Conservation (phyloP, 1,140 invertebrate genomes). For the Olivierus martensii region DNA sequence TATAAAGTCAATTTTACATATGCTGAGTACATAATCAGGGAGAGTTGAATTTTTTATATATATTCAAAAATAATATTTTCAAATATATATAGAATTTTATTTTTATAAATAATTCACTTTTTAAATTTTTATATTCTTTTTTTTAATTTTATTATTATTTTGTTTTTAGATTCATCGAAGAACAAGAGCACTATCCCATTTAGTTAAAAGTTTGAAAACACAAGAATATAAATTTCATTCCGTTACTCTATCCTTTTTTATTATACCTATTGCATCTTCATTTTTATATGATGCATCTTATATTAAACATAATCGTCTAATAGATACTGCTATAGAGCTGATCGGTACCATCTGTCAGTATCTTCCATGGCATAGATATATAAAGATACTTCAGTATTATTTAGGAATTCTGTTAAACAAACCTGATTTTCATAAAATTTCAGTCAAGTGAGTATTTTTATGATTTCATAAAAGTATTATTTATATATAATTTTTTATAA, state of each 20-base stretch:
- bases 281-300: slow-evolving; percentile 67
- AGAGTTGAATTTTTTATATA: too few relatives aligned
- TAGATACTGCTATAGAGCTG: slow-evolving; percentile 58
- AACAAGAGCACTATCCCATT: slow-evolving; percentile 53
- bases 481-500: too few relatives aligned
- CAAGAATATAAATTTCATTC: slow-evolving; percentile 42
- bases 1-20: too few relatives aligned
- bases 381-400: slow-evolving; percentile 62
- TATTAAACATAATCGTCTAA: slow-evolving; percentile 54
- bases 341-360: slow-evolving; percentile 56
- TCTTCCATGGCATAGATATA: slow-evolving; percentile 76
- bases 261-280: slow-evolving; percentile 63
- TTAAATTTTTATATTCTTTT: too few relatives aligned
- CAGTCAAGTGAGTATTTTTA: slow-evolving; percentile 37
- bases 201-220: slow-evolving; percentile 35
- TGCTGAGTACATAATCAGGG: too few relatives aligned
- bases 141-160: background rate
- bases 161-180: slow-evolving; percentile 60
- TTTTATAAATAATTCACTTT: too few relatives aligned
- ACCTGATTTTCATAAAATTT: slow-evolving; percentile 61
- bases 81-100: too few relatives aligned
- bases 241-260: slow-evolving; percentile 61
- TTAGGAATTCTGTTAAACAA: slow-evolving; percentile 51
- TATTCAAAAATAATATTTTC: too few relatives aligned
- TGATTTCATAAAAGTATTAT: too few relatives aligned